A percentile compares a stretch with the other conserved stretches of the same genome.
These are phyloP conservation scores for Lethenteron camtschaticum DNA, from an alignment of 2,113 vertebrate genomes.

Conservation along the genomic window DNA sequence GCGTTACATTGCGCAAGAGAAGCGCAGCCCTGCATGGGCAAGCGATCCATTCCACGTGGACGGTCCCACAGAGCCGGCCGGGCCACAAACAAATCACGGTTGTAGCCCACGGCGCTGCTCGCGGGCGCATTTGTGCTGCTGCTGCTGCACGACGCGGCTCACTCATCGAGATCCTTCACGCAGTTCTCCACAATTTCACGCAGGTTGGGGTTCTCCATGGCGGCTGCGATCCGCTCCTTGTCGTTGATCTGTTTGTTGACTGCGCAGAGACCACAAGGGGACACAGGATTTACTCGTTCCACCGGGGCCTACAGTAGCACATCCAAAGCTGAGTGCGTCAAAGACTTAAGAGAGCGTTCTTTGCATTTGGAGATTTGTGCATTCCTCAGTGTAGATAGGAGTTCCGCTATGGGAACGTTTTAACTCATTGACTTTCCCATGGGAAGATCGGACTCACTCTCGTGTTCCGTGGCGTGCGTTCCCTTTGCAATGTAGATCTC, in stretches of 20 bases:
- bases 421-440: too few relatives aligned
- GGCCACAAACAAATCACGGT: too few relatives aligned
- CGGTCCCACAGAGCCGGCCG: too few relatives aligned
- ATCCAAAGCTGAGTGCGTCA: neutral
- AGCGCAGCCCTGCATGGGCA: too few relatives aligned
- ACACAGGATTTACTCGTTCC: neutral
- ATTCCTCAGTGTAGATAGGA: too few relatives aligned
- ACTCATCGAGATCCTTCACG: conserved; percentile 60
- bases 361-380: too few relatives aligned
- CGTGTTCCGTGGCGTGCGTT: conserved; percentile 79
- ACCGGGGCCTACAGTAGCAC: neutral
- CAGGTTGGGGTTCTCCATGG: conserved; percentile 84
- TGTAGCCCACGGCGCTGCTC: too few relatives aligned
- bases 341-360: too few relatives aligned
- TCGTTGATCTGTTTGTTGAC: conserved; percentile 99
- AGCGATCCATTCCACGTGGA: too few relatives aligned
- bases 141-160: conserved; percentile 1
- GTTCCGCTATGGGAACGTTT: too few relatives aligned
- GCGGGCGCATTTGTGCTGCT: too few relatives aligned
- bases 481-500: conserved; percentile 95
- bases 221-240: conserved; percentile 91
- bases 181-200: conserved; percentile 89
- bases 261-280: conserved; percentile 17
- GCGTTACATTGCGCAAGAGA: too few relatives aligned
- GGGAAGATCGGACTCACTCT: conserved; percentile 43